Conservation (phyloP, 2,797 vertebrate species). For the Rhincodon typus region DNA sequence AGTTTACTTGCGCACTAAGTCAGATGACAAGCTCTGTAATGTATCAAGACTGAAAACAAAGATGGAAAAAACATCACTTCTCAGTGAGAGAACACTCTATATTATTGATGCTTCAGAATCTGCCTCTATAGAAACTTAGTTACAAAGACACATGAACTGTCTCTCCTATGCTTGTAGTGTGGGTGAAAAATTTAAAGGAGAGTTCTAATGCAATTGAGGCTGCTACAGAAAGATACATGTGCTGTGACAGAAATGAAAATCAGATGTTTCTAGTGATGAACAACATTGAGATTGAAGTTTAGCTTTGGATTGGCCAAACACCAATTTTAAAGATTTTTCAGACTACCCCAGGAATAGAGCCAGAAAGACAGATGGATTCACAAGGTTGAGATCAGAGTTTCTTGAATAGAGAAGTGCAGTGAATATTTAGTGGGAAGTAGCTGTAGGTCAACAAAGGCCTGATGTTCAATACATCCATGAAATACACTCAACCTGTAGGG, state of each 20-base stretch:
- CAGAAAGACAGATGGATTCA: background rate
- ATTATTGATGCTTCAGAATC: background rate
- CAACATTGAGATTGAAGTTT: too few relatives aligned
- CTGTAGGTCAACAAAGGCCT: background rate
- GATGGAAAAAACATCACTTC: background rate
- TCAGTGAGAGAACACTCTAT: background rate
- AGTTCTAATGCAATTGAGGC: background rate
- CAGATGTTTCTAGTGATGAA: background rate
- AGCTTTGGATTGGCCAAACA: background rate
- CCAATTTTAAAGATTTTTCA: background rate
- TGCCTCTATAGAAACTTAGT: background rate
- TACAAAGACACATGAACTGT: background rate
- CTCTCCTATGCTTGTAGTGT: background rate
- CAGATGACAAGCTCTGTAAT: background rate
- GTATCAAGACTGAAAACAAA: background rate
- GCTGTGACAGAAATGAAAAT: background rate
- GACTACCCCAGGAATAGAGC: too few relatives aligned
- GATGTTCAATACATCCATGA: background rate
- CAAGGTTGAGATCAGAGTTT: background rate
- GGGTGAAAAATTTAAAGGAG: too few relatives aligned
- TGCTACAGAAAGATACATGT: background rate
- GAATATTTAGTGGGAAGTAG: background rate
- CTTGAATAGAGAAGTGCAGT: background rate
- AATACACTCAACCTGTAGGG: background rate
- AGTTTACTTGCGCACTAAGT: background rate